Conservation (phyloP, 2,888 invertebrate genomes). For the Himalopsyche anomala region DNA sequence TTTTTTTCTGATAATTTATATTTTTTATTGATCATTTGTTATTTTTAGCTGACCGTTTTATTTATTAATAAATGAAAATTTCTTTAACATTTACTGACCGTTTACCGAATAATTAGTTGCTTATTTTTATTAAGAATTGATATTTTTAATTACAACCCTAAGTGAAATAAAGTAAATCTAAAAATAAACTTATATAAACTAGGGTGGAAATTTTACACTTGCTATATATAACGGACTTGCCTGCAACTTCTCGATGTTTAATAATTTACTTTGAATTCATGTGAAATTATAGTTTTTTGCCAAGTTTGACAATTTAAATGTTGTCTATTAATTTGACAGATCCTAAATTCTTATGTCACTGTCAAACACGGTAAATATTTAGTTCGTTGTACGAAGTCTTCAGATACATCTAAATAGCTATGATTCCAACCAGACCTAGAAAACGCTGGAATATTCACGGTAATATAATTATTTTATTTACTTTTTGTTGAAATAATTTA, state of each 20-base stretch:
- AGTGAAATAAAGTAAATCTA: slow-evolving; percentile 45
- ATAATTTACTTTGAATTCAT: too few species aligned
- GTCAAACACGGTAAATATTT: slow-evolving; percentile 56
- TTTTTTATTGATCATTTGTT: too few species aligned
- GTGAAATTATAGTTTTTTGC: too few species aligned
- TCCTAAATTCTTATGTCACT: slow-evolving; percentile 52
- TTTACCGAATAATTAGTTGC: neutral
- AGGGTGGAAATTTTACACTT: neutral
- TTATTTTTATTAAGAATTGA: slow-evolving; percentile 25
- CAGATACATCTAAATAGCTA: slow-evolving; percentile 68
- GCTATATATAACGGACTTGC: neutral
- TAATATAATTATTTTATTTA: slow-evolving; percentile 68
- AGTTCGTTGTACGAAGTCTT: slow-evolving; percentile 1
- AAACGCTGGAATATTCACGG: slow-evolving; percentile 88
- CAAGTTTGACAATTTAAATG: neutral
- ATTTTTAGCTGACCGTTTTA: too few species aligned
- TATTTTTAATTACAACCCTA: too few species aligned
- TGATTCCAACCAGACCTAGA: slow-evolving; percentile 78
- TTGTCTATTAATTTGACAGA: slow-evolving; percentile 46
- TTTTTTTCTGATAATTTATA: too few species aligned
- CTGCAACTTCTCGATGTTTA: too few species aligned
- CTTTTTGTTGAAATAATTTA: slow-evolving; percentile 10
- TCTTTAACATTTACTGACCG: too few species aligned
- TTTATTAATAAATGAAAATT: too few species aligned
- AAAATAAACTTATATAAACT: slow-evolving; percentile 4